Evolutionary conservation across 2,888 invertebrate genomes (phyloP).

Genomic region (Exephanes ischioxanthus): DNA sequence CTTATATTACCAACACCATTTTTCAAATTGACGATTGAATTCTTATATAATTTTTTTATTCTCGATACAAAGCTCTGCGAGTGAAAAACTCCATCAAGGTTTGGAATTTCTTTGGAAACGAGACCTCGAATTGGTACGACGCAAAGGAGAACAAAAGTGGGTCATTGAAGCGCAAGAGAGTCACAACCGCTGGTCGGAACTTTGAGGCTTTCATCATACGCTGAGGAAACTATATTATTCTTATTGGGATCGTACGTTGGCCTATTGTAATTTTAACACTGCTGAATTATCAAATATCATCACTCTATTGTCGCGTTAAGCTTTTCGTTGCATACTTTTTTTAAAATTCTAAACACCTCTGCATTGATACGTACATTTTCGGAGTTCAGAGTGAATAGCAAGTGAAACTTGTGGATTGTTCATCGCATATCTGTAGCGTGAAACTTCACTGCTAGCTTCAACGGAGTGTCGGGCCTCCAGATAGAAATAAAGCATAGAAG

Average conservation of each 20-base stretch:
- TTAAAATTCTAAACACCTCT: too few species aligned
- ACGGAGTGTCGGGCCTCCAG: not conserved
- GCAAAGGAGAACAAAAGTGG: slow-evolving; percentile 25
- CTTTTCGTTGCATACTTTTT: not conserved
- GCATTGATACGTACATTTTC: too few species aligned
- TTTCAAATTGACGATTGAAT: too few species aligned
- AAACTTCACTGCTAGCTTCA: not conserved
- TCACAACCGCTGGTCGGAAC: slow-evolving; percentile 42
- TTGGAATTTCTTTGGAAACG: slow-evolving; percentile 79
- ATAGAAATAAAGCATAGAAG: slow-evolving; percentile 4
- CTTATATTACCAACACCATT: not conserved
- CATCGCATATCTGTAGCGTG: not conserved
- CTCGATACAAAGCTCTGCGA: slow-evolving; percentile 70
- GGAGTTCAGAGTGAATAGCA: too few species aligned
- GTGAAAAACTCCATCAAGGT: slow-evolving; percentile 67
- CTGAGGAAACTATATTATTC: slow-evolving; percentile 41
- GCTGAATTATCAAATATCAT: not conserved
- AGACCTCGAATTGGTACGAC: slow-evolving; percentile 59
- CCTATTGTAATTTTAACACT: not conserved
- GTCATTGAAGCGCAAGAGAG: slow-evolving; percentile 32
- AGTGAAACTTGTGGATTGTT: not conserved
- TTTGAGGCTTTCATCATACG: slow-evolving; percentile 70
- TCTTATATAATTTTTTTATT: too few species aligned
- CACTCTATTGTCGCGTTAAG: not conserved
- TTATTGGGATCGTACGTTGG: not conserved